Conservation (phyloP, 2,113 vertebrate genomes). For the Actenoides hombroni region DNA sequence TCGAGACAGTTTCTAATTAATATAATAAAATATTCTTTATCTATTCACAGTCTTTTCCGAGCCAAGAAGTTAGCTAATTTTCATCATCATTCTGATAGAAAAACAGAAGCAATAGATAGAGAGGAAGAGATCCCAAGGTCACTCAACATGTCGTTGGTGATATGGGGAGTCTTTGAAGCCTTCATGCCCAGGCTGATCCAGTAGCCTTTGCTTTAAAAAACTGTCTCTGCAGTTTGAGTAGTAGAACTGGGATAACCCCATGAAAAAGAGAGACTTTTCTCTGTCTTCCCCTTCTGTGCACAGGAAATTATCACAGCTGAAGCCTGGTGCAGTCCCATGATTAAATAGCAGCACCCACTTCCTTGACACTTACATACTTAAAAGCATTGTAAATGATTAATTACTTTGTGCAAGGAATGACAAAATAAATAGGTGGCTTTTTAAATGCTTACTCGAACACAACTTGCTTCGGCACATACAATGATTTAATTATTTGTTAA, state of each 20-base stretch:
- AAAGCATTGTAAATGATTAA: conserved; percentile 61
- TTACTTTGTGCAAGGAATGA: conserved; percentile 25
- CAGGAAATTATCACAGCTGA: not conserved
- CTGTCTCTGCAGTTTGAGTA: not conserved
- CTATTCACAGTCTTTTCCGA: not conserved
- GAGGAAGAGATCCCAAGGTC: conserved; percentile 3
- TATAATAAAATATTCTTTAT: conserved; percentile 4
- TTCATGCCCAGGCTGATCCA: not conserved
- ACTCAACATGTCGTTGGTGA: not conserved
- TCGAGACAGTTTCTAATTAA: conserved; percentile 37
- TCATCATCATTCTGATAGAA: not conserved
- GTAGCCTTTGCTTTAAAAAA: conserved; percentile 7
- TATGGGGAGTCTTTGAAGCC: not conserved
- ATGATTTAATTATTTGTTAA: conserved; percentile 57
- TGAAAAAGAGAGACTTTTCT: not conserved
- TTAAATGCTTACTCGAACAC: conserved; percentile 42
- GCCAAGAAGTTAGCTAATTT: conserved; percentile 18
- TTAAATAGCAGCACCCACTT: conserved; percentile 20
- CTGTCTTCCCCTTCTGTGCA: not conserved
- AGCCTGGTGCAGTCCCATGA: not conserved
- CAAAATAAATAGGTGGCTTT: conserved; percentile 42
- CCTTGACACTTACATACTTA: conserved; percentile 52
- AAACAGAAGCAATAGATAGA: conserved; percentile 1
- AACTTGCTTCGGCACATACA: conserved; percentile 35
- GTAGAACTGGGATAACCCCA: not conserved